phyloP scores from a whole-genome alignment of 2,888 invertebrate species.

The Oscheius sp. region DNA sequence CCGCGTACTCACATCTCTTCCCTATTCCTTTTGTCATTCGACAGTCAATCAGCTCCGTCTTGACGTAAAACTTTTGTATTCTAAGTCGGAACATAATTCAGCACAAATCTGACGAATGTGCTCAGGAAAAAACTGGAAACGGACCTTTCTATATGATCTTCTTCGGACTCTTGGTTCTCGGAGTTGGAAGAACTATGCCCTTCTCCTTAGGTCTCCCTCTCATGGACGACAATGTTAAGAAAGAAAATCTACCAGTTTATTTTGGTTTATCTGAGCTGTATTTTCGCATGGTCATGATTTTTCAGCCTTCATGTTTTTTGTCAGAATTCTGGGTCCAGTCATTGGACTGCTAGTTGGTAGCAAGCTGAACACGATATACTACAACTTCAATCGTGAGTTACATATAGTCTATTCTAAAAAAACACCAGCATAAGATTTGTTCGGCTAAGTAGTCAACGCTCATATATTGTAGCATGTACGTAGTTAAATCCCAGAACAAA shows the following conservation, averaged over 20 bases:
- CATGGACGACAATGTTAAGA: conserved; percentile 73
- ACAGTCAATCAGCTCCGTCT: conserved; percentile 57
- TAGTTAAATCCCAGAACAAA: too few relatives aligned
- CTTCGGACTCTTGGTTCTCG: conserved; percentile 70
- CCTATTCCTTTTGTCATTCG: conserved; percentile 68
- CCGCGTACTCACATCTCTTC: conserved; percentile 52
- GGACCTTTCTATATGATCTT: conserved; percentile 73
- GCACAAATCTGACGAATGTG: conserved; percentile 53
- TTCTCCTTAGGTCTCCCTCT: conserved; percentile 73
- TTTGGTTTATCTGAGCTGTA: conserved; percentile 60
- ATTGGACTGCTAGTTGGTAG: conserved; percentile 71
- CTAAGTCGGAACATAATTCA: conserved; percentile 25
- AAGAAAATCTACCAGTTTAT: conserved; percentile 70
- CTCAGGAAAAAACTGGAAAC: conserved; percentile 54
- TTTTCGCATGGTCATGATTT: neutral
- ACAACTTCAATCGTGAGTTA: conserved; percentile 64
- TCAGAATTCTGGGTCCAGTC: conserved; percentile 72
- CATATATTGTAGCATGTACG: too few relatives aligned
- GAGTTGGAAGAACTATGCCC: conserved; percentile 73
- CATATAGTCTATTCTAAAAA: neutral
- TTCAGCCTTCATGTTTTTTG: conserved; percentile 73
- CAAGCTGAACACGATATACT: conserved; percentile 69
- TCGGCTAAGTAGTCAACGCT: too few relatives aligned
- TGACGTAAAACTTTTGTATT: conserved; percentile 38
- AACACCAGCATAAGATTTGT: too few relatives aligned